Base-by-base conservation (phyloP, 2,888 invertebrate genomes). In the Scaptomyza reducta region DNA sequence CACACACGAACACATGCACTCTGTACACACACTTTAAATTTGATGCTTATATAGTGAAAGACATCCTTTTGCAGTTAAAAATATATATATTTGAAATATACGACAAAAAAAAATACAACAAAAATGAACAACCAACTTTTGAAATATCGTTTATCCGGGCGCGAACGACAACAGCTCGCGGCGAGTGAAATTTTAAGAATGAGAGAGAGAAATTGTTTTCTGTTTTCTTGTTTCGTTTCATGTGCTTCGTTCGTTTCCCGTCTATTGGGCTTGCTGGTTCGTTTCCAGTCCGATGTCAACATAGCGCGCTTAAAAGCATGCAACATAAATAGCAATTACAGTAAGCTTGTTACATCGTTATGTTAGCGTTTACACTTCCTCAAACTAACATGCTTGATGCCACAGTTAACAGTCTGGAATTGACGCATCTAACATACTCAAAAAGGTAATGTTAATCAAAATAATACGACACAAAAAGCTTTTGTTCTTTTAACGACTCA, bases 121-220 rank as follows among this genome's bases (percentile, higher is more conserved):
- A 77, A 74, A 65, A 74, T 64, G 33, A 33, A 22, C 33, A 49
- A 49, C 49, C n/a, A 67, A 74, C 66, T 70, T 73, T 50, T 50
- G 22, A 49, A 77, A 70, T 78, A 70, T 70, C 68, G 78, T 77
- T 74, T 74, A 60, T 79, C 77, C 77, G 77, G 77, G 79, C 79
- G 71, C 79, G 77, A 61, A 74, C 75, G 79, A 78, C 79, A 71
- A 77, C 73, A 74, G 71, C 79, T 77, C 76, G 70, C 78, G 78
- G 70, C 74, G 67, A 77, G 66, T 74, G 72, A 79, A 74, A 75
- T 74, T 74, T 74, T 53, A 74, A 74, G 73, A 74, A 74, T 74
- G 73, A 74, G 73, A 74, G 73, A 73, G 73, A 74, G 73, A 74
- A 70, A 74, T 65, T 64, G 54, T 53, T 74, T 70, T 70, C 14